Percentiles rank a stretch among this genome's conserved stretches.
These are phyloP conservation scores for Patagioenas fasciata DNA, from an alignment of 2,113 vertebrate genomes.

Conservation along the genomic window DNA sequence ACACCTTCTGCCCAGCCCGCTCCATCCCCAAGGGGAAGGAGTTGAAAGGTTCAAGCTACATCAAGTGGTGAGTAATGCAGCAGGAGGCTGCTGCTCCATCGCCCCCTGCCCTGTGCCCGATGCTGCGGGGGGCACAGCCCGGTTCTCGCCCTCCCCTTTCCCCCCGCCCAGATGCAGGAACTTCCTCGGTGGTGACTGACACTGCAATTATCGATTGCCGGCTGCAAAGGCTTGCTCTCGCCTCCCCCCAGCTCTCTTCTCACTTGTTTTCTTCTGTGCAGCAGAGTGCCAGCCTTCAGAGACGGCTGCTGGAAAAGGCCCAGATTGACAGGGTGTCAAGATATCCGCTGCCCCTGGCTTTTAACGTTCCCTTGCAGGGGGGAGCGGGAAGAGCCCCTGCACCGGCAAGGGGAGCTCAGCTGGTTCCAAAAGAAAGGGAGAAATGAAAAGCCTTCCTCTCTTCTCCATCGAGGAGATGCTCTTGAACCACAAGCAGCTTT, in stretches of 20 bases:
- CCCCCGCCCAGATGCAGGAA: conserved; percentile 8
- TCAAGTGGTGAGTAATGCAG: conserved; percentile 58
- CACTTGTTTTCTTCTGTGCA: conserved; percentile 59
- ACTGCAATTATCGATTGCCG: conserved; percentile 59
- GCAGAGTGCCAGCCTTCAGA: conserved; percentile 65
- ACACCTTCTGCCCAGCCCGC: conserved; percentile 19
- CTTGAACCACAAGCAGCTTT: conserved; percentile 51
- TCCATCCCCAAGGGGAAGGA: conserved; percentile 47
- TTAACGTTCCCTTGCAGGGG: conserved; percentile 40
- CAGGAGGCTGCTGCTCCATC: neutral
- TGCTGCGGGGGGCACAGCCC: neutral
- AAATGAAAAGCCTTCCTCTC: conserved; percentile 26
- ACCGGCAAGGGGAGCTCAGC: neutral
- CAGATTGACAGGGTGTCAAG: conserved; percentile 62
- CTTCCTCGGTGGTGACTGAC: conserved; percentile 52
- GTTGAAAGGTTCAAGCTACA: conserved; percentile 60
- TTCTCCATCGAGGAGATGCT: conserved; percentile 7
- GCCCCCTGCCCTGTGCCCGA: neutral
- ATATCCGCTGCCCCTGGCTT: conserved; percentile 54
- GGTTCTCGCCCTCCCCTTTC: neutral
- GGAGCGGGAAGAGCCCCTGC: neutral
- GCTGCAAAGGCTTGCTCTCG: conserved; percentile 41
- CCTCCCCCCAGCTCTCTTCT: conserved; percentile 31
- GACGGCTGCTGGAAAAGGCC: conserved; percentile 62
- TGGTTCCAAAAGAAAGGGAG: conserved; percentile 12